Percentiles rank a stretch among this genome's conserved stretches.
Evolutionary conservation across 1,140 invertebrate genomes (phyloP).

Genomic region (Meteorus sp.): DNA sequence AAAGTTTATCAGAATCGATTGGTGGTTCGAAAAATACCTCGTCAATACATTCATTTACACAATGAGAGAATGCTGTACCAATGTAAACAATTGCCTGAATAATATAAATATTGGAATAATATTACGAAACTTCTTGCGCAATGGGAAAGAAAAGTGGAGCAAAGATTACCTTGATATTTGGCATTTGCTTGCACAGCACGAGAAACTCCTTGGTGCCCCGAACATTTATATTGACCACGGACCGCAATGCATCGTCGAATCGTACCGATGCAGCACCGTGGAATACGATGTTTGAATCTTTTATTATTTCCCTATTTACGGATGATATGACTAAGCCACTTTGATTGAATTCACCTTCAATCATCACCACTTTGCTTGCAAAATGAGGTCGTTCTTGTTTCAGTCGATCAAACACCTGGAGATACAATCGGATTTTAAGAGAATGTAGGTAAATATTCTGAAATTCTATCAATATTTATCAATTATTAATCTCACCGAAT

Average conservation of each 20-base stretch:
- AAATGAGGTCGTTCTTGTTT: slow-evolving; percentile 50
- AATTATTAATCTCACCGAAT: slow-evolving; percentile 60
- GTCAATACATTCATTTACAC: slow-evolving; percentile 62
- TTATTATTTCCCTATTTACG: slow-evolving; percentile 57
- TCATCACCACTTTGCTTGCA: slow-evolving; percentile 61
- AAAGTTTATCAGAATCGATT: slow-evolving; percentile 53
- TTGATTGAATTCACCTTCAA: slow-evolving; percentile 65
- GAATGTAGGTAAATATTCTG: too few relatives aligned
- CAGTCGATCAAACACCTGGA: slow-evolving; percentile 60
- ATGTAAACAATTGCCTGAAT: slow-evolving; percentile 57
- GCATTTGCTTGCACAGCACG: slow-evolving; percentile 66
- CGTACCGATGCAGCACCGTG: slow-evolving; percentile 88
- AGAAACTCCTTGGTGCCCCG: slow-evolving; percentile 64
- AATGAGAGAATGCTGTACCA: slow-evolving; percentile 74
- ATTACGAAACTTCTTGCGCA: too few relatives aligned
- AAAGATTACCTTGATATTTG: slow-evolving; percentile 65
- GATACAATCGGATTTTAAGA: slow-evolving; percentile 24
- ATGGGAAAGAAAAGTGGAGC: neutral
- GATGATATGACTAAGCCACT: slow-evolving; percentile 63
- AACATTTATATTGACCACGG: slow-evolving; percentile 66
- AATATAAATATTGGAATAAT: too few relatives aligned
- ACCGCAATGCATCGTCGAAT: slow-evolving; percentile 79
- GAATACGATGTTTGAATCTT: slow-evolving; percentile 71
- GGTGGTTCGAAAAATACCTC: slow-evolving; percentile 63
- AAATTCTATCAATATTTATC: too few relatives aligned